Base-by-base conservation (phyloP, 2,113 vertebrate species). In the Macrotus californicus region DNA sequence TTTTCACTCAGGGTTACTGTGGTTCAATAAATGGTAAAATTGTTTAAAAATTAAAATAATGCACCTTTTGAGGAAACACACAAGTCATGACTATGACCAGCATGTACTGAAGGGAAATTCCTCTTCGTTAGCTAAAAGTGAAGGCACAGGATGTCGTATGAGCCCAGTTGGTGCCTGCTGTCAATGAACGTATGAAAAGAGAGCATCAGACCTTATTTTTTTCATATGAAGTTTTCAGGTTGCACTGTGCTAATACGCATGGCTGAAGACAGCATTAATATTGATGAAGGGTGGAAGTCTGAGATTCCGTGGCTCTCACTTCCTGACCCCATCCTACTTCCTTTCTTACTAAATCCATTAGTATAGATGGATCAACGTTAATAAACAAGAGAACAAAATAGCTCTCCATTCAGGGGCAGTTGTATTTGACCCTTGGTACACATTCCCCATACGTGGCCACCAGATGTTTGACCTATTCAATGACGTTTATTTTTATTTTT, bases 281-380 rank as follows among this genome's bases (percentile, higher is more conserved):
- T 98, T 98, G 97, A 98, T 98, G 97, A 98, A 95, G 95, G 94
- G 94, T 95, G 96, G 98, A 97, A 97, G 97, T 97, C 97, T 95
- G 97, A 98, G 97, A 98, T 98, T 96, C 72, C 98, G 98, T 15
- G 24, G 97, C 96, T 97, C 91, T 96, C 31, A 3, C 97, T 97
- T 97, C 89, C 94, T 11, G 41, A 96, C 96, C 97, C 97, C 96
- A 90, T 89, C 97, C 94, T 97, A 96, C 95, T 96, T 97, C 96
- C 96, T 97, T 94, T 95, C 93, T 97, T 97, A 93, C 95, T 95
- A 97, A 98, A 98, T 96, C 98, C 98, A 98, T 98, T 98, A 98
- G 98, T 97, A 97, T 88, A 96, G 97, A 96, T 95, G 97, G 94
- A 98, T 97, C 75, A 91, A 96, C 98, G 97, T 97, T 98, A 98